Base-by-base conservation (phyloP, 2,113 vertebrate genomes). In the Shinisaurus crocodilurus region DNA sequence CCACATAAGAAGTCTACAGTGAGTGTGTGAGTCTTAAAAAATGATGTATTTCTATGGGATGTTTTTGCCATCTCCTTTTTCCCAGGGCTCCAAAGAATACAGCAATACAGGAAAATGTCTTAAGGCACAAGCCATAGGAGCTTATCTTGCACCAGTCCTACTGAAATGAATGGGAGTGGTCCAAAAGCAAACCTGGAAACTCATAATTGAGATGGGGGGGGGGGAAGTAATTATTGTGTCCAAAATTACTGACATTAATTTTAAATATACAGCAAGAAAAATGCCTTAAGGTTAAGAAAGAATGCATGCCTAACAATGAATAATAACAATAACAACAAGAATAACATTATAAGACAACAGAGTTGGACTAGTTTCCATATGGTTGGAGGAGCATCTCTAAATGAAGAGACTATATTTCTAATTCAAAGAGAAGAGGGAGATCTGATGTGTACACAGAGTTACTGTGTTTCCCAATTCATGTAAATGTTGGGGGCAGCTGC, bases 1-100 rank as follows among this genome's bases (percentile, higher is more conserved):
- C 86, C 91, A 91, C 45, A 29, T 92, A 92, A 95, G 93, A 95
- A 95, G 92, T 93, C 90, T 94, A 93, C 95, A 57, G 94, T 94
- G 88, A 91, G 94, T 95, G 95, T 92, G 89, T 88, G 93, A 32
- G 94, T 75, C 94, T 85, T 89, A 85, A 91, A 82, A 94, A 92
- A 94, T 6, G n/a, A 82, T 50, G 67, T 0, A 0, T 18, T 2
- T 15, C 72, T 89, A 85, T 50, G 91, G 79, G 77, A 67, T 91
- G 69, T 50, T 65, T 74, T 79, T 88, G 20, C 63, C 40, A 65
- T 67, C 60, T 80, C 18, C 9, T 79, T 88, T 79, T 45, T 40
- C 60, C 65, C 50, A 45, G 57, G 34, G 37, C 18, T 79, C 29
- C 29, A 40, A 9, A 34, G n/a, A 57, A 77, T 43, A 57, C 16